Percentiles rank a stretch among this genome's conserved stretches.
Conservation (phyloP, 2,888 invertebrate genomes). For the Masnerella sp. region DNA sequence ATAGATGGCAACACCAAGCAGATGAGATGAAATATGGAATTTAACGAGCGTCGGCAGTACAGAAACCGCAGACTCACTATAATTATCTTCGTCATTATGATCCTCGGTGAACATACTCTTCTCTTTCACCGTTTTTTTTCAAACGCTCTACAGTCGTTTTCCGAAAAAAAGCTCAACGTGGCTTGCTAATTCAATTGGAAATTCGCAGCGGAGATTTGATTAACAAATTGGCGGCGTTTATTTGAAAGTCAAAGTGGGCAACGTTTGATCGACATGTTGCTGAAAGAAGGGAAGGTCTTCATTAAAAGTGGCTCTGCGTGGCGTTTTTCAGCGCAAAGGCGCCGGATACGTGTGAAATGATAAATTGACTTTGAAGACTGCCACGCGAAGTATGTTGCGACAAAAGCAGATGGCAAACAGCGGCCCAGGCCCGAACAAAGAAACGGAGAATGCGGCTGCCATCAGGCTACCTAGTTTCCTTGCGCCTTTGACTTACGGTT, state of each 20-base stretch:
- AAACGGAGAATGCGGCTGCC: constrained; percentile 39
- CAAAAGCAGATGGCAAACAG: constrained; percentile 57
- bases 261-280: constrained; percentile 1
- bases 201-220: constrained; percentile 9
- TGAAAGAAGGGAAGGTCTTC: constrained; percentile 7
- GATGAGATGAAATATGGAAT: constrained; percentile 16
- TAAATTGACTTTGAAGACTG: constrained; percentile 37
- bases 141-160: too few relatives aligned
- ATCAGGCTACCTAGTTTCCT: constrained; percentile 39
- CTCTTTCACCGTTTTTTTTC: too few relatives aligned
- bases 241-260: constrained; percentile 21
- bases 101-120: too few relatives aligned
- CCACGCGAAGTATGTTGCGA: constrained; percentile 21
- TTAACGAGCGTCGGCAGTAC: constrained; percentile 51
- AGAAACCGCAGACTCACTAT: constrained; percentile 13
- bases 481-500: constrained; percentile 53
- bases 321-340: constrained; percentile 1
- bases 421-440: constrained; percentile 38
- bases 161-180: too few relatives aligned
- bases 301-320: constrained; percentile 11
- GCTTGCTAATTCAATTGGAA: background rate
- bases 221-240: constrained; percentile 16
- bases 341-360: constrained; percentile 34
- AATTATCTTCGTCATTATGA: background rate
- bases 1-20: constrained; percentile 50